A percentile compares a stretch with the other conserved stretches of the same genome.
These are phyloP conservation scores for Drosophila suzukii DNA, from an alignment of 1,140 invertebrate genomes.

Conservation along the genomic window DNA sequence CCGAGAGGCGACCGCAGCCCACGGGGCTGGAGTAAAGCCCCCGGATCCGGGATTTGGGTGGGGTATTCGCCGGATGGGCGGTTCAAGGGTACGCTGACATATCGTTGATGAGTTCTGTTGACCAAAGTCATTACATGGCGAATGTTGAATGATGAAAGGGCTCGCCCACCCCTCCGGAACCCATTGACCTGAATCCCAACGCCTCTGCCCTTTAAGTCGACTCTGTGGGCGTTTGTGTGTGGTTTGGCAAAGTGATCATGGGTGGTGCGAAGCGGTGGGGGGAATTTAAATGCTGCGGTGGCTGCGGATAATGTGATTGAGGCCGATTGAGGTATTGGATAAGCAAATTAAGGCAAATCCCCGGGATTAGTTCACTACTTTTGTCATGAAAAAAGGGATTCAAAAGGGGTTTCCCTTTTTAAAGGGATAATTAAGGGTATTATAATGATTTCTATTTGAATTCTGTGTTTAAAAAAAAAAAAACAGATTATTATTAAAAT, in stretches of 20 bases:
- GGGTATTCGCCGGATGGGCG: background rate
- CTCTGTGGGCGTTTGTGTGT: conserved; percentile 12
- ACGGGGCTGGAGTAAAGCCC: conserved; percentile 21
- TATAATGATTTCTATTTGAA: too few species aligned
- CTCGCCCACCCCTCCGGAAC: background rate
- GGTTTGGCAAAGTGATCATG: conserved; percentile 27
- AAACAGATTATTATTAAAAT: too few species aligned
- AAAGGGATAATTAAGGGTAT: too few species aligned
- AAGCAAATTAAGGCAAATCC: background rate
- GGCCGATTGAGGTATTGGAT: conserved; percentile 11
- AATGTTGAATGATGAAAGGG: conserved; percentile 47
- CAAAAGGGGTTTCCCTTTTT: too few species aligned
- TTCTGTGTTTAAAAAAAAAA: too few species aligned
- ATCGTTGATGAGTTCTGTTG: conserved; percentile 77
- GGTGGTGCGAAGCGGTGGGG: conserved; percentile 26
- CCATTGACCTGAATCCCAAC: conserved; percentile 54
- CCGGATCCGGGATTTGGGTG: background rate
- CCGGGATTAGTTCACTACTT: background rate
- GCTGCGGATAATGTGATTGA: conserved; percentile 38
- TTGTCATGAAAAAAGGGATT: background rate
- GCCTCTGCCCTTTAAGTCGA: conserved; percentile 50
- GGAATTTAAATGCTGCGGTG: conserved; percentile 49
- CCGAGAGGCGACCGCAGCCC: conserved; percentile 56
- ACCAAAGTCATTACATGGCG: conserved; percentile 76
- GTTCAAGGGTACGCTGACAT: conserved; percentile 48